phyloP scores from a whole-genome alignment of 2,797 vertebrate genomes.

The Sebastes diaconus region DNA sequence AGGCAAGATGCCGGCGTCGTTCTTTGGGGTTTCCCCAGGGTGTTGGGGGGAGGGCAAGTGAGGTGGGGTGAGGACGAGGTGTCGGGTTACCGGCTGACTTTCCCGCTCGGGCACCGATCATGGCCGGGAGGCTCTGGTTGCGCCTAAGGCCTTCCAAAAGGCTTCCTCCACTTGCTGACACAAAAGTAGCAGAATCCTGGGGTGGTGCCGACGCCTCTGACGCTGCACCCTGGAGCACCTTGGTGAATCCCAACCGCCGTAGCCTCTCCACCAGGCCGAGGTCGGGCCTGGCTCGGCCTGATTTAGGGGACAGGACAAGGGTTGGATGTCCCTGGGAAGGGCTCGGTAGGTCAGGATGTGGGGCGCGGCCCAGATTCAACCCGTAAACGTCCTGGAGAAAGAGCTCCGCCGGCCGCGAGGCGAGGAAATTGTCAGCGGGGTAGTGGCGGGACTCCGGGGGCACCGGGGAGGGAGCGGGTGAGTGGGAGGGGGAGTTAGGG shows the following conservation, averaged over 20 bases:
- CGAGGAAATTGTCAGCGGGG: slow-evolving; percentile 90
- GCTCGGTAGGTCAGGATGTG: slow-evolving; percentile 78
- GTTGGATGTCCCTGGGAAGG: slow-evolving; percentile 49
- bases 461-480: slow-evolving; percentile 84
- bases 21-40: slow-evolving; percentile 86
- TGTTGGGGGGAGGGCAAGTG: slow-evolving; percentile 81
- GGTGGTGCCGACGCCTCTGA: slow-evolving; percentile 60
- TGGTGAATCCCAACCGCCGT: slow-evolving; percentile 90
- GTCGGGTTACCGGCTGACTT: slow-evolving; percentile 74
- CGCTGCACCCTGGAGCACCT: slow-evolving; percentile 79
- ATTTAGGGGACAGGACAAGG: neutral
- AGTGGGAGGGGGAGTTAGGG: slow-evolving; percentile 88
- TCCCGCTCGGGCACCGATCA: slow-evolving; percentile 85
- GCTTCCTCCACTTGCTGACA: slow-evolving; percentile 87
- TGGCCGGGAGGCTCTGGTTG: slow-evolving; percentile 94
- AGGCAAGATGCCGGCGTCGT: slow-evolving; percentile 56
- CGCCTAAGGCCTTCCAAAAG: slow-evolving; percentile 91
- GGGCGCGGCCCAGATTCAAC: slow-evolving; percentile 82
- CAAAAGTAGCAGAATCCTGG: slow-evolving; percentile 86
- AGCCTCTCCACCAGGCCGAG: slow-evolving; percentile 90
- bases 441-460: slow-evolving; percentile 80
- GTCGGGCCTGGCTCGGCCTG: slow-evolving; percentile 4
- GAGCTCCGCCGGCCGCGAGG: slow-evolving; percentile 93
- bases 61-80: slow-evolving; percentile 78
- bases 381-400: slow-evolving; percentile 95